phyloP scores from a whole-genome alignment of 2,888 invertebrate species.

The Beris morrisii region DNA sequence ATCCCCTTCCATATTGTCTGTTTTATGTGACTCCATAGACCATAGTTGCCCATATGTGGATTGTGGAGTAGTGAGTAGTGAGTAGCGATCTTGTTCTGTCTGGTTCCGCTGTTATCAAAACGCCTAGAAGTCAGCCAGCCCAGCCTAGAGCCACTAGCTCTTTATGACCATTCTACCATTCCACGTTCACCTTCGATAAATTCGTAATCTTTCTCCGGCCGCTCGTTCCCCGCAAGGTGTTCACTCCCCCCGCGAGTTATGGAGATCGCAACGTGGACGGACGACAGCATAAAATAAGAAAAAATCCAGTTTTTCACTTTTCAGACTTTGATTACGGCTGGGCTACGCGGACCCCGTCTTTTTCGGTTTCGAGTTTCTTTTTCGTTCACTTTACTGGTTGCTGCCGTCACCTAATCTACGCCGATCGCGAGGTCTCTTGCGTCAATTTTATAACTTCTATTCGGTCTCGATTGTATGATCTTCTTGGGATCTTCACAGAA shows the following conservation, averaged over 20 bases:
- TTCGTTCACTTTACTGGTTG: slow-evolving; percentile 30
- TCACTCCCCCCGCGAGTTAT: no score
- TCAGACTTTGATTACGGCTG: slow-evolving; percentile 23
- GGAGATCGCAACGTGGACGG: slow-evolving; percentile 30
- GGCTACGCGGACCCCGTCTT: slow-evolving; percentile 11
- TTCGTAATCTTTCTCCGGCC: slow-evolving; percentile 7
- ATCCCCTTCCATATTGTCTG: no score
- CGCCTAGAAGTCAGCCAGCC: no score
- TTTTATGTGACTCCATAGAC: no score
- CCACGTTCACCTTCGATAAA: slow-evolving; percentile 27
- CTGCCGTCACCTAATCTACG: slow-evolving; percentile 29
- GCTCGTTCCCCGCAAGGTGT: no score
- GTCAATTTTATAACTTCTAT: slow-evolving; percentile 23
- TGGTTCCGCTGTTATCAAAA: no score
- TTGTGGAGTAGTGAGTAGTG: no score
- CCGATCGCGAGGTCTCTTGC: slow-evolving; percentile 22
- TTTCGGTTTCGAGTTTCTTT: slow-evolving; percentile 24
- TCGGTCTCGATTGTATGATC: slow-evolving; percentile 9
- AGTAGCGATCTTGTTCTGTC: no score
- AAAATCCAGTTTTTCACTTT: slow-evolving; percentile 20
- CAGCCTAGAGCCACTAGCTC: neutral
- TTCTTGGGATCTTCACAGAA: slow-evolving; percentile 18
- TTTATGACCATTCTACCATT: slow-evolving; percentile 8
- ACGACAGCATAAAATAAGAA: slow-evolving; percentile 21
- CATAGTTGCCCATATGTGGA: no score